These are phyloP conservation scores for Ataeniobius toweri DNA, from an alignment of 2,797 vertebrate genomes.

Conservation along the genomic window DNA sequence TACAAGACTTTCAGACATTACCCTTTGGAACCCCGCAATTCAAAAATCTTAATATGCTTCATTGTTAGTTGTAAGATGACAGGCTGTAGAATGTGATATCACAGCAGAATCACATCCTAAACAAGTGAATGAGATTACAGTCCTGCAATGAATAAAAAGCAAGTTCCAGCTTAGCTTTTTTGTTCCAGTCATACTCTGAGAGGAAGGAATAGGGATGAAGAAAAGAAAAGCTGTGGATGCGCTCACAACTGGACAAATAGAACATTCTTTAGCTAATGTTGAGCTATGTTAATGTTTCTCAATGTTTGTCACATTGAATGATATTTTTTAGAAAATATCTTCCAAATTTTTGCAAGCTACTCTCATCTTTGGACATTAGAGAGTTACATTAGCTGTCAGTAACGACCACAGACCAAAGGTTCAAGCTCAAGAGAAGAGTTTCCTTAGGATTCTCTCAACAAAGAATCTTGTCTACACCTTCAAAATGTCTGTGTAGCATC, in stretches of 20 bases:
- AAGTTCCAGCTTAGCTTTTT: neutral
- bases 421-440: too few species aligned
- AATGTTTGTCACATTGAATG: too few species aligned
- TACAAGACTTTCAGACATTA: neutral
- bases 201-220: neutral
- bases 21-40: neutral
- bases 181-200: neutral
- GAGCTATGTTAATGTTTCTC: neutral
- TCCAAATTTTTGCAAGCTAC: neutral
- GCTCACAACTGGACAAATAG: neutral
- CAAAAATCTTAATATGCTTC: neutral
- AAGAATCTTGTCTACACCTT: too few species aligned
- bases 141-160: neutral
- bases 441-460: too few species aligned
- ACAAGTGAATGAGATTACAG: neutral
- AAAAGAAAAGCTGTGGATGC: neutral
- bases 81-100: neutral
- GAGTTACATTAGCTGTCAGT: neutral
- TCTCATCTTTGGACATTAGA: neutral
- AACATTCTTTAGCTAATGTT: neutral
- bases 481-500: too few species aligned
- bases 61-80: neutral
- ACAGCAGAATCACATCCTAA: neutral
- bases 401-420: too few species aligned
- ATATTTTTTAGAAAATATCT: too few species aligned